These are phyloP conservation scores for Drosophila sproati DNA, from an alignment of 1,140 invertebrate genomes.

Conservation along the genomic window DNA sequence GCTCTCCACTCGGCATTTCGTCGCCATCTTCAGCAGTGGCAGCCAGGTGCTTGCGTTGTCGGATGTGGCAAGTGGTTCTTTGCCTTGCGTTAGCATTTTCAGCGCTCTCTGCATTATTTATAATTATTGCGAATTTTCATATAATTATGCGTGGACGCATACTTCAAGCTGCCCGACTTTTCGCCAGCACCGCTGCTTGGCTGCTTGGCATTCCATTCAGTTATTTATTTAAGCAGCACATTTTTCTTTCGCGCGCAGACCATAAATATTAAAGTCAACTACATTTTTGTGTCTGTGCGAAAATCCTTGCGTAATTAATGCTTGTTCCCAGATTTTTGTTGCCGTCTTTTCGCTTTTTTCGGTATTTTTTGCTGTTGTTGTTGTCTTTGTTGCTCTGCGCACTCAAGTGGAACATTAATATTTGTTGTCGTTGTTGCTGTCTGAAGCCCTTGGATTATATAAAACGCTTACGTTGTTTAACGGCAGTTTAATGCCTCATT, in stretches of 20 bases:
- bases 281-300: conserved; percentile 55
- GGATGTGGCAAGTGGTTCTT: conserved; percentile 68
- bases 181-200: neutral
- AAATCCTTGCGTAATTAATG: conserved; percentile 76
- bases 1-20: conserved; percentile 19
- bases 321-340: conserved; percentile 67
- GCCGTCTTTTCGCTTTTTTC: conserved; percentile 9
- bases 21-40: neutral
- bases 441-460: conserved; percentile 56
- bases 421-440: conserved; percentile 40
- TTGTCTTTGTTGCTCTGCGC: conserved; percentile 27
- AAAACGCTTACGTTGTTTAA: conserved; percentile 69
- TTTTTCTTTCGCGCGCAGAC: conserved; percentile 56
- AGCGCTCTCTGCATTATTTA: conserved; percentile 71
- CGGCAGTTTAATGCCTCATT: conserved; percentile 68
- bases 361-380: neutral
- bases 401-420: conserved; percentile 66
- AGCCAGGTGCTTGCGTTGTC: conserved; percentile 65
- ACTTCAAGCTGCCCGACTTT: conserved; percentile 25
- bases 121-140: conserved; percentile 83
- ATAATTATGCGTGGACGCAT: conserved; percentile 79
- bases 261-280: conserved; percentile 80
- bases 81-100: conserved; percentile 46
- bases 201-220: conserved; percentile 32
- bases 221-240: conserved; percentile 74